phyloP scores from a whole-genome alignment of 2,797 vertebrate genomes.

The Brotula barbata region DNA sequence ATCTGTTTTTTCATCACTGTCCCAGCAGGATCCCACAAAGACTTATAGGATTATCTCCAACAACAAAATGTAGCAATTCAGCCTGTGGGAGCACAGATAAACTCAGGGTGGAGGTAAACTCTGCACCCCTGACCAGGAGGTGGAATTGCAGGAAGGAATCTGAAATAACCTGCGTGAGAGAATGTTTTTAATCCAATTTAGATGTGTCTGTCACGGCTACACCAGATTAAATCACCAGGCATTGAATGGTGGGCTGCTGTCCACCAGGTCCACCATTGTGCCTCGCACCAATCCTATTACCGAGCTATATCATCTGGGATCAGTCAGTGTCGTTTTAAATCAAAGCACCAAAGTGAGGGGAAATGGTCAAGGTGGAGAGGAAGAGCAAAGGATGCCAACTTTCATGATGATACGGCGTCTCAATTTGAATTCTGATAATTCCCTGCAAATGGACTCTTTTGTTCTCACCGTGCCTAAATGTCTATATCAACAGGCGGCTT shows the following conservation, averaged over 20 bases:
- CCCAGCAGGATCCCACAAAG: background rate
- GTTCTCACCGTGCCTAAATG: conserved; percentile 15
- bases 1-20: background rate
- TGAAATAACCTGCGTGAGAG: conserved; percentile 48
- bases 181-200: conserved; percentile 56
- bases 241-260: background rate
- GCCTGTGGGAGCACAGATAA: conserved; percentile 55
- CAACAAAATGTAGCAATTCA: conserved; percentile 28
- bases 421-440: background rate
- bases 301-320: background rate
- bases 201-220: conserved; percentile 25
- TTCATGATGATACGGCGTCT: background rate
- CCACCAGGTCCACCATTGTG: conserved; percentile 2
- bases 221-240: conserved; percentile 9
- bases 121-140: conserved; percentile 3
- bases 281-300: conserved; percentile 28
- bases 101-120: conserved; percentile 22
- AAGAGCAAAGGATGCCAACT: background rate
- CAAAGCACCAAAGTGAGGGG: background rate
- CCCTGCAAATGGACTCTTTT: background rate
- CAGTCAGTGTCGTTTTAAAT: background rate
- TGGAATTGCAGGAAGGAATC: conserved; percentile 20
- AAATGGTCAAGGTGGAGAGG: background rate
- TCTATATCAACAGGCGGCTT: conserved; percentile 26
- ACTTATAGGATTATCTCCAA: conserved; percentile 25